These are phyloP conservation scores for Ormyrus nitidulus DNA, from an alignment of 2,888 invertebrate genomes.

Conservation along the genomic window DNA sequence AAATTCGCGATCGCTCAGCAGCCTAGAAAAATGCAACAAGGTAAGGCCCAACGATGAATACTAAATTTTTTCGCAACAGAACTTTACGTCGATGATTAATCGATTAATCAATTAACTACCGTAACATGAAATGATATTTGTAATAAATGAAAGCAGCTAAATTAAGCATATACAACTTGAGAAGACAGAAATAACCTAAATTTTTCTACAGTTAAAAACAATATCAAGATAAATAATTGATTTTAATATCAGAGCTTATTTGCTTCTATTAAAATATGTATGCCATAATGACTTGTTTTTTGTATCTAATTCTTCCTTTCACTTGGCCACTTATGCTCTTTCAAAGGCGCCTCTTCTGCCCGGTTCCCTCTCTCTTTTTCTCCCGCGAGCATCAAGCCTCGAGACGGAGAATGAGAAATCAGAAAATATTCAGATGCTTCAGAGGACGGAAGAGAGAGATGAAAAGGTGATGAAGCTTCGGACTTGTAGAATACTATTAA, in stretches of 20 bases:
- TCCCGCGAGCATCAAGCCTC: slow-evolving; percentile 28
- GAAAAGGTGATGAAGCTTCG: neutral
- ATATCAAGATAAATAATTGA: no score
- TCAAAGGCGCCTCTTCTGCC: slow-evolving; percentile 43
- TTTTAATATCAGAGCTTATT: neutral
- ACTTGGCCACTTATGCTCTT: slow-evolving; percentile 36
- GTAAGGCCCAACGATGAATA: neutral
- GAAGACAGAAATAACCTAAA: no score
- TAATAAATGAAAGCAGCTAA: no score
- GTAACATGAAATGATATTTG: neutral
- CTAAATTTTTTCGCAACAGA: neutral
- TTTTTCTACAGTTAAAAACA: no score
- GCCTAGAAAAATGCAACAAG: slow-evolving; percentile 24
- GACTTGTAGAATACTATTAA: no score
- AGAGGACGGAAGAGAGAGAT: slow-evolving; percentile 15
- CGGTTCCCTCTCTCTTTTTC: neutral
- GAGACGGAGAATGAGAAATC: slow-evolving; percentile 21
- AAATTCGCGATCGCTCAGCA: slow-evolving; percentile 48
- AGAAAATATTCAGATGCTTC: neutral
- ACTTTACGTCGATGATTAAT: no score
- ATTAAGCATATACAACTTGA: no score
- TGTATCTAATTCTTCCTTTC: slow-evolving; percentile 24
- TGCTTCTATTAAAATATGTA: slow-evolving; percentile 8
- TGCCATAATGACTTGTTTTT: neutral
- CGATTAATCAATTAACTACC: slow-evolving; percentile 21